Percentiles rank a stretch among this genome's conserved stretches.
Conservation (phyloP, 2,113 vertebrate species). For the human (Homo sapiens) region DNA sequence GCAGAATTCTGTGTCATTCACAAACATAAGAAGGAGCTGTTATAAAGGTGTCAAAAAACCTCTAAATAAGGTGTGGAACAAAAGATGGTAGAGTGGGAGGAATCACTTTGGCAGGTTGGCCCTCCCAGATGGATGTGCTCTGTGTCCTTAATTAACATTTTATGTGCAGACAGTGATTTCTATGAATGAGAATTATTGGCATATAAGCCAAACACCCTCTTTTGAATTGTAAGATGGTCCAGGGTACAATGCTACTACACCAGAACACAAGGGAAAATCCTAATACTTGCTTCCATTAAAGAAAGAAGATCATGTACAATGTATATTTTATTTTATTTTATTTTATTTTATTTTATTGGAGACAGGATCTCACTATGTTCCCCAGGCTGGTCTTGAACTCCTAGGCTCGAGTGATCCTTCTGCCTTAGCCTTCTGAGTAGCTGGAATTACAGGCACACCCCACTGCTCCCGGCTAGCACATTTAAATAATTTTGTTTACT, state of each 20-base stretch:
- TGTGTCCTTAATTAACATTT: constrained; percentile 50
- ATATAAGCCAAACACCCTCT: constrained; percentile 18
- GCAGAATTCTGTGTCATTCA: constrained; percentile 41
- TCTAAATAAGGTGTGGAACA: constrained; percentile 47
- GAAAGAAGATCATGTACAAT: not conserved
- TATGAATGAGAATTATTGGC: constrained; percentile 55
- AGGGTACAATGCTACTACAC: not conserved
- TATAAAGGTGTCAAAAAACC: constrained; percentile 32
- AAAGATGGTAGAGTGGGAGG: constrained; percentile 33
- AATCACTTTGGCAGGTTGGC: constrained; percentile 34
- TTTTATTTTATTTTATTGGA: not conserved
- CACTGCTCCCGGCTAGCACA: not conserved
- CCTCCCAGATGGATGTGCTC: constrained; percentile 47
- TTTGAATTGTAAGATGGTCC: constrained; percentile 4
- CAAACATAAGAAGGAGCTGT: not conserved
- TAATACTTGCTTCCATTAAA: not conserved
- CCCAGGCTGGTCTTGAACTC: not conserved
- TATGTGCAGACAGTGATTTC: constrained; percentile 14
- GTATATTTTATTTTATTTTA: not conserved
- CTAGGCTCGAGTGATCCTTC: not conserved
- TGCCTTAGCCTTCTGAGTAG: not conserved
- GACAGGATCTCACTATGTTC: not conserved
- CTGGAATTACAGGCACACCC: not conserved
- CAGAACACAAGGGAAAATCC: not conserved
- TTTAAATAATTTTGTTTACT: constrained; percentile 15